These are phyloP conservation scores for Cyrtodaria siliqua DNA, from an alignment of 2,888 invertebrate species.

Conservation along the genomic window DNA sequence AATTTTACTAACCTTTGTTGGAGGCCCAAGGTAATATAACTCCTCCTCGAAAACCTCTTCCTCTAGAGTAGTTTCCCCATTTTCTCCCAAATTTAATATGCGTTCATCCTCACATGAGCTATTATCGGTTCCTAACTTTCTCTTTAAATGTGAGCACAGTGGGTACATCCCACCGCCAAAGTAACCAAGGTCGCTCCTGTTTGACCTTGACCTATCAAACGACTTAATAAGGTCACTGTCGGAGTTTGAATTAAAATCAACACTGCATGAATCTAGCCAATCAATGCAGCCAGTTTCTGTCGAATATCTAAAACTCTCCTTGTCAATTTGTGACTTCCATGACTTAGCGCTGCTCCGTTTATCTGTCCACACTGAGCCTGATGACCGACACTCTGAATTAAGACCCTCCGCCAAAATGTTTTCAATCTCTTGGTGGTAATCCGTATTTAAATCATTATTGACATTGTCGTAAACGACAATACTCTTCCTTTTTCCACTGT, in stretches of 20 bases:
- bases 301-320: constrained; percentile 34
- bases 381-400: constrained; percentile 21
- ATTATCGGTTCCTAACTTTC: constrained; percentile 57
- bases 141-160: constrained; percentile 40
- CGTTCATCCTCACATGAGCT: constrained; percentile 49
- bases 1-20: constrained; percentile 40
- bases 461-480: too few species aligned
- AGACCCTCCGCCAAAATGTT: constrained; percentile 3
- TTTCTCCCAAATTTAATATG: constrained; percentile 22
- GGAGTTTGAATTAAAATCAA: constrained; percentile 11
- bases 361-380: background rate
- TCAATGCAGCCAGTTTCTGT: constrained; percentile 54
- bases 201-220: constrained; percentile 7
- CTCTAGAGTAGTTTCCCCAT: constrained; percentile 51
- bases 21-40: constrained; percentile 55
- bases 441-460: background rate
- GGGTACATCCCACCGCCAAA: constrained; percentile 38
- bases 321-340: constrained; percentile 31
- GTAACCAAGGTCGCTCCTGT: too few species aligned
- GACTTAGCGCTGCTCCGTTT: constrained; percentile 27
- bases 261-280: constrained; percentile 43
- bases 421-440: constrained; percentile 39
- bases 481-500: too few species aligned
- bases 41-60: constrained; percentile 65
- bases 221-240: constrained; percentile 9